Base-by-base conservation (phyloP, 2,888 invertebrate species). In the Dione juno region DNA sequence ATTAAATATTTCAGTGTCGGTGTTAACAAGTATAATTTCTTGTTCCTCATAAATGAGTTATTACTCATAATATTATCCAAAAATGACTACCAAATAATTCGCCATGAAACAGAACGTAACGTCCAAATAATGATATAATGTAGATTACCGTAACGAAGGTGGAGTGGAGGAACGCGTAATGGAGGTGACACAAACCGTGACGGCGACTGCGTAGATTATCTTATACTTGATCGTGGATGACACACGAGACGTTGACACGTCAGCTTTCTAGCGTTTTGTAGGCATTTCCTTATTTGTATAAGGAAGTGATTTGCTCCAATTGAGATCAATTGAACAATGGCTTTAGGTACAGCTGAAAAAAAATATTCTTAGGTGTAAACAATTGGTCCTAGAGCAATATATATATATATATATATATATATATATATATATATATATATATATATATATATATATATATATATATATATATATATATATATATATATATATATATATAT, bases 241-340 rank as follows among this genome's bases (percentile, higher is more conserved):
- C 54, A 61, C 40, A 52, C 59, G 67, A 52, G n/a, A 52, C 67
- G 3, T 61, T 67, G 59, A 61, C 67, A 67, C 21, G 45, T 14
- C 14, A 52, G 28, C 63, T 64, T 50, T 64, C 63, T 64, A 35
- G 13, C 14, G 16, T 48, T 50, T 50, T 50, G 13, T 50, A 59
- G 59, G 21, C 19, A 19, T 59, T 59, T 59, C 43, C 59, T 43
- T 28, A 28, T 59, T 21, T 43, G 21, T n/a, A 59, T 0, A 14
- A 13, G 59, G 59, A 59, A 59, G 19, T 28, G 28, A 43, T 59
- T 11, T n/a, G 43, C 8, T 41, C 9, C 43, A 41, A 59, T 43
- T 59, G 13, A 40, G 8, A 58, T 40, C n/a, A 14, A 14, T 53
- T 28, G 52, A 53, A 53, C 21, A 53, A 53, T 28, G 19, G 21